Base-by-base conservation (phyloP, 2,888 invertebrate genomes). In the Perizoma affinitatum region DNA sequence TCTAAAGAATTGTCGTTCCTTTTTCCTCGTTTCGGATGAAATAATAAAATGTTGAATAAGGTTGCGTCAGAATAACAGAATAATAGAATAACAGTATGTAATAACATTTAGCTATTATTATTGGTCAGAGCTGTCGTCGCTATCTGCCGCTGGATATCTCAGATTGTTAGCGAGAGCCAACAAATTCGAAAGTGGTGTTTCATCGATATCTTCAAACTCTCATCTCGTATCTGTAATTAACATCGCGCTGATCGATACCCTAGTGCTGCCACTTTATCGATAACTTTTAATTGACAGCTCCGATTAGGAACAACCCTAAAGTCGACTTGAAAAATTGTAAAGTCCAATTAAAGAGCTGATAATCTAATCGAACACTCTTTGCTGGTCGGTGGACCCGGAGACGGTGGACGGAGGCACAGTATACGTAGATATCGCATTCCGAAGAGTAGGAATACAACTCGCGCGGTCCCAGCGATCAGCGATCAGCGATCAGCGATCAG, bases 141-240 rank as follows among this genome's bases (percentile, higher is more conserved):
- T 46, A 42, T 57, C 35, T 36, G 3, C 10, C 10, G 41, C 6
- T 62, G 61, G 63, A 64, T 66, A 74, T 74, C 75, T 66, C 71
- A 62, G 71, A 66, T 66, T 68, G 74, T 66, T 71, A 70, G 71
- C 70, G 42, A 11, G 22, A 11, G 11, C 44, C 56, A 58, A 66
- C 69, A 61, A 66, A 66, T 67, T 67, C 41, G 71, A 67, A 69
- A 69, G 69, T 63, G 69, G 58, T 60, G 67, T 66, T 60, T 48
- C 47, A 57, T 53, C 61, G 61, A 47, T 62, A 62, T 62, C 61
- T 47, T 1, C 35, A 3, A 40, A 41, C 46, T 50, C 61, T 49
- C 61, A 58, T 55, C 54, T 52, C 54, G 50, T 86, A 86, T 87
- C 87, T 86, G 78, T 86, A 85, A 86, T 85, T 82, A 86, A 80